phyloP scores from a whole-genome alignment of 2,113 vertebrate species.

The Promerops cafer region DNA sequence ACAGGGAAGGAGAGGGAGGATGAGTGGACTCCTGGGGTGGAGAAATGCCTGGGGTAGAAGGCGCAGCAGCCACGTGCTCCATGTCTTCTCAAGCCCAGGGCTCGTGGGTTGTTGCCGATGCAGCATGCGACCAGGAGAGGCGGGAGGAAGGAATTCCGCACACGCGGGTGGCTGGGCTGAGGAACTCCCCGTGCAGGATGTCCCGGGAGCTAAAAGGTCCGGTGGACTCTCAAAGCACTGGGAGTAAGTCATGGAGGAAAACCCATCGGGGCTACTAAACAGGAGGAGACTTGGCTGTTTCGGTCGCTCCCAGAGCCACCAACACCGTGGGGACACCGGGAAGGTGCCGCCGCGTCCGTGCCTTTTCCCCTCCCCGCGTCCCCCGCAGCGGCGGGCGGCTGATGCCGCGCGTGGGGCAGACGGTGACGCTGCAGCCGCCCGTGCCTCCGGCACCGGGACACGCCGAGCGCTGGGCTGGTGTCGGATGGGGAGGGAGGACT shows the following conservation, averaged over 20 bases:
- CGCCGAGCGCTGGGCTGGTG: too few species aligned
- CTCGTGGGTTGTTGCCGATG: background rate
- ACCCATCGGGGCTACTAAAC: background rate
- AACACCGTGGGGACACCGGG: background rate
- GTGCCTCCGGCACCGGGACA: background rate
- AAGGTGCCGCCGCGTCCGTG: background rate
- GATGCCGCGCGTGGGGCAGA: too few species aligned
- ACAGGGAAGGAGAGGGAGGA: background rate
- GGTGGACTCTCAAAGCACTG: background rate
- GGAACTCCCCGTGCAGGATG: background rate
- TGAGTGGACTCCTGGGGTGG: background rate
- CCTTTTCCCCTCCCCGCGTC: background rate
- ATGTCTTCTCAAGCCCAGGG: background rate
- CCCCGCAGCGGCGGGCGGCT: too few species aligned
- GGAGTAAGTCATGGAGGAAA: background rate
- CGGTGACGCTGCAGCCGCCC: background rate
- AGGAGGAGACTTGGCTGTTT: accelerated
- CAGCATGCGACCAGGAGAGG: background rate
- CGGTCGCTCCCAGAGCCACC: background rate
- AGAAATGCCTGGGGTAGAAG: background rate
- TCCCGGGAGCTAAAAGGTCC: background rate
- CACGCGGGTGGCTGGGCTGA: background rate
- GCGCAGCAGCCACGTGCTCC: background rate
- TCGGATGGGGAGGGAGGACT: background rate
- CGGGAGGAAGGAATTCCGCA: background rate